Evolutionary conservation across 2,888 invertebrate species (phyloP).

Genomic region (Drosophila kuntzei): DNA sequence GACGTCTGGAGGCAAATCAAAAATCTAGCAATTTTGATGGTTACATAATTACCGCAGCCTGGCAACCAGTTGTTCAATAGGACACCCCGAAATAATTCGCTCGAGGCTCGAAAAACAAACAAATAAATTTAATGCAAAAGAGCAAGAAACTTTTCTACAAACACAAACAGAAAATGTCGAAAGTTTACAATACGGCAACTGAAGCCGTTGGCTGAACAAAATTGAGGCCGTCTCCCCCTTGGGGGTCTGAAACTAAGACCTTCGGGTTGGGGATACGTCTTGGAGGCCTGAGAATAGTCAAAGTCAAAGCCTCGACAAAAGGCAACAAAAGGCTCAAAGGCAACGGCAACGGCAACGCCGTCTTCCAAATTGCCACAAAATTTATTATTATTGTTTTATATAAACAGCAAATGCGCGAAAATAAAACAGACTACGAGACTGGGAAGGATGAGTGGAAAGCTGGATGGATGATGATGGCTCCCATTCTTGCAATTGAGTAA

Average conservation of each 20-base stretch:
- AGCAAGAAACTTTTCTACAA: constrained; percentile 61
- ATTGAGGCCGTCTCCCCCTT: constrained; percentile 19
- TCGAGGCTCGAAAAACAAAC: constrained; percentile 61
- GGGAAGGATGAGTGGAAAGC: neutral
- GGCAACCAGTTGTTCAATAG: constrained; percentile 59
- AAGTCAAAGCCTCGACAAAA: constrained; percentile 53
- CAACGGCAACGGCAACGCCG: constrained; percentile 12
- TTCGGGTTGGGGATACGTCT: neutral
- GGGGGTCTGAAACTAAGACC: constrained; percentile 7
- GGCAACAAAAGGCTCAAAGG: constrained; percentile 57
- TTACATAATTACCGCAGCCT: constrained; percentile 66
- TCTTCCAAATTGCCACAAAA: constrained; percentile 69
- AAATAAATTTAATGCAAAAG: constrained; percentile 76
- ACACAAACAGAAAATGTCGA: constrained; percentile 57
- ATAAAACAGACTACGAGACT: constrained; percentile 48
- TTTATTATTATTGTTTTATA: constrained; percentile 78
- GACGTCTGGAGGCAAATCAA: constrained; percentile 47
- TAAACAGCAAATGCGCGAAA: constrained; percentile 74
- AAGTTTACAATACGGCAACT: constrained; percentile 64
- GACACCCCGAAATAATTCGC: constrained; percentile 52
- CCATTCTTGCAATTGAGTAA: constrained; percentile 21
- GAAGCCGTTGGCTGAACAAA: constrained; percentile 49
- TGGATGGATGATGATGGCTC: constrained; percentile 9
- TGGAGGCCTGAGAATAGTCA: constrained; percentile 41
- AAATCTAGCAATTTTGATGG: constrained; percentile 60